Percentiles rank a stretch among this genome's conserved stretches.
Conservation (phyloP, 2,113 vertebrate genomes). For the Colius striatus region DNA sequence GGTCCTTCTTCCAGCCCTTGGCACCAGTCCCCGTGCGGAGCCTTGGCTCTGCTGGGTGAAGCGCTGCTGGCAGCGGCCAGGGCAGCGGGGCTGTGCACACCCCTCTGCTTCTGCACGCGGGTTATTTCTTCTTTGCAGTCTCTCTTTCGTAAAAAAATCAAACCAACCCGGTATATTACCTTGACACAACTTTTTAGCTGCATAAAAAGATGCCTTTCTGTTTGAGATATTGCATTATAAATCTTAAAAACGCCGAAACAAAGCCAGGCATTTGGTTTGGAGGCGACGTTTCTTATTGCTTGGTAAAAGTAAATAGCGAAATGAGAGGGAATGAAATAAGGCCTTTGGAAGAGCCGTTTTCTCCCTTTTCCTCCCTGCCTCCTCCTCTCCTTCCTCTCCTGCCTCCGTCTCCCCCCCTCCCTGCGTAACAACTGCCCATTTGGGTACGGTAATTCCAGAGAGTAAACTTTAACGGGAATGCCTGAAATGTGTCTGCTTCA, state of each 20-base stretch:
- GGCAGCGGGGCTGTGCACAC: accelerated
- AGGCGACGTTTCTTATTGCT: constrained; percentile 25
- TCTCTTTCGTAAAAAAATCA: neutral
- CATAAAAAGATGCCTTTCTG: neutral
- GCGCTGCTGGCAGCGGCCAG: neutral
- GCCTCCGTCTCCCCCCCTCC: neutral
- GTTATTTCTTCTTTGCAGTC: neutral
- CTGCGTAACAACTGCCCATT: constrained; percentile 57
- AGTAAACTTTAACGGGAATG: constrained; percentile 75
- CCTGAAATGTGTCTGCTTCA: constrained; percentile 78
- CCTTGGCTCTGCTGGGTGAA: accelerated
- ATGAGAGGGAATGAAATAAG: constrained; percentile 35
- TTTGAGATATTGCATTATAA: constrained; percentile 9
- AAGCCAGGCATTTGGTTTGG: constrained; percentile 32
- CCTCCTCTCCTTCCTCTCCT: constrained; percentile 38
- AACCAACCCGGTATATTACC: neutral
- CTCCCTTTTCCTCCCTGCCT: constrained; percentile 6
- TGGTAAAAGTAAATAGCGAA: constrained; percentile 40
- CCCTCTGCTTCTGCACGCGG: neutral
- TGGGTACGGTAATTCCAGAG: constrained; percentile 64
- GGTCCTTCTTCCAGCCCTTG: neutral
- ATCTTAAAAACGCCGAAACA: neutral
- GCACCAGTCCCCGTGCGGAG: neutral
- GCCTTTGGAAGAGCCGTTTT: constrained; percentile 49
- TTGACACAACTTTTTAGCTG: neutral